Evolutionary conservation across 2,113 vertebrate genomes (phyloP).

Genomic region (Heloderma charlesbogerti): DNA sequence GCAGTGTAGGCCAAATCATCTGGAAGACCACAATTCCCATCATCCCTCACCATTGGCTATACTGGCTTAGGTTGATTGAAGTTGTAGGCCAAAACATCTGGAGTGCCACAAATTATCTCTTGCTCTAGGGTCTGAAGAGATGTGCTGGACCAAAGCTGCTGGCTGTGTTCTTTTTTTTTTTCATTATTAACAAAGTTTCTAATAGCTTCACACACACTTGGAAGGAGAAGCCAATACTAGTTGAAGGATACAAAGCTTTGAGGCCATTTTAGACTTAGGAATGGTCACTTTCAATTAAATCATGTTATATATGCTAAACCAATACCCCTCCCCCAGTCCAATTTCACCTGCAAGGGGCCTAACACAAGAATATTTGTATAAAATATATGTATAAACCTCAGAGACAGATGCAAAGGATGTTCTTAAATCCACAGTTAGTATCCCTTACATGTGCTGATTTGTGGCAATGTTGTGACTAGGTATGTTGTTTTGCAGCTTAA

Average conservation of each 20-base stretch:
- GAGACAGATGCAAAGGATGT: not conserved
- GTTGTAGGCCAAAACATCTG: too few species aligned
- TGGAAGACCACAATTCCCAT: too few species aligned
- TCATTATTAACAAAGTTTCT: not conserved
- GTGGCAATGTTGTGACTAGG: not conserved
- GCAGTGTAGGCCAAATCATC: too few species aligned
- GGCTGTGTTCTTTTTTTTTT: not conserved
- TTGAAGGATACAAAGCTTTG: not conserved
- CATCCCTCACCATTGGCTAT: too few species aligned
- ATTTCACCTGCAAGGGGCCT: not conserved
- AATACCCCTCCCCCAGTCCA: not conserved
- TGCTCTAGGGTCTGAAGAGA: not conserved
- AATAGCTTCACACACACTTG: not conserved
- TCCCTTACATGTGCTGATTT: not conserved
- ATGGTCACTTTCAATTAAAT: not conserved
- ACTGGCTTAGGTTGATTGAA: too few species aligned
- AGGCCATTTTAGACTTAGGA: constrained; percentile 6
- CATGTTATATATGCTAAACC: not conserved
- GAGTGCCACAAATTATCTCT: not conserved
- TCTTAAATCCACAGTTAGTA: not conserved
- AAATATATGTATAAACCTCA: not conserved
- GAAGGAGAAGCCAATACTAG: not conserved
- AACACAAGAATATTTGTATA: not conserved
- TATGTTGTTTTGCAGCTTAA: not conserved
- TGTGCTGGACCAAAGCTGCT: not conserved